Conservation (phyloP, 2,797 vertebrate genomes). For the Okamejei kenojei region DNA sequence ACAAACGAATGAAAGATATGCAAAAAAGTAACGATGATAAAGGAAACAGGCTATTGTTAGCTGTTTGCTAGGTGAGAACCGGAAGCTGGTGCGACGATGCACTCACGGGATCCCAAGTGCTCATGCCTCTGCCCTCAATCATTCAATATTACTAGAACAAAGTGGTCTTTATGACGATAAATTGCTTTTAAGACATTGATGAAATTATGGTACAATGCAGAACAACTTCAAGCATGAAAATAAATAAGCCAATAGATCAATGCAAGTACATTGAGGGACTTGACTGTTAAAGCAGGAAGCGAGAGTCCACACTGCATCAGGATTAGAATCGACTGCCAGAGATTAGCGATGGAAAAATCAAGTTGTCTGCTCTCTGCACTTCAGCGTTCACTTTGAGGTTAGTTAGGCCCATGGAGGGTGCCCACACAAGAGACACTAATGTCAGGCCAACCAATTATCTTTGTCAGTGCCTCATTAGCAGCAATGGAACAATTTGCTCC, state of each 20-base stretch:
- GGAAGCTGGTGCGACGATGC: neutral
- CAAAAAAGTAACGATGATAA: too few species aligned
- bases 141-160: neutral
- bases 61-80: too few species aligned
- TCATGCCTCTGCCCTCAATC: neutral
- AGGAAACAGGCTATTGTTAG: too few species aligned
- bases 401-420: slow-evolving; percentile 2
- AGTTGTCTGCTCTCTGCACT: neutral
- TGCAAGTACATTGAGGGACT: neutral
- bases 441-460: neutral
- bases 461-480: neutral
- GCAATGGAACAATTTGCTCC: neutral
- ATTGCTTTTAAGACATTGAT: neutral
- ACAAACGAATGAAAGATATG: too few species aligned
- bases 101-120: neutral
- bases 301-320: neutral
- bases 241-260: neutral
- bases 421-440: neutral
- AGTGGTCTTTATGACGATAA: neutral
- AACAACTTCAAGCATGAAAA: neutral
- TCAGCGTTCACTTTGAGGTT: neutral
- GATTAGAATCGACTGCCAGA: neutral
- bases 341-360: neutral
- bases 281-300: neutral
- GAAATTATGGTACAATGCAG: neutral